A percentile compares a stretch with the other conserved stretches of the same genome.
Conservation (phyloP, 2,888 invertebrate species). For the Megaustenia siamemsis region DNA sequence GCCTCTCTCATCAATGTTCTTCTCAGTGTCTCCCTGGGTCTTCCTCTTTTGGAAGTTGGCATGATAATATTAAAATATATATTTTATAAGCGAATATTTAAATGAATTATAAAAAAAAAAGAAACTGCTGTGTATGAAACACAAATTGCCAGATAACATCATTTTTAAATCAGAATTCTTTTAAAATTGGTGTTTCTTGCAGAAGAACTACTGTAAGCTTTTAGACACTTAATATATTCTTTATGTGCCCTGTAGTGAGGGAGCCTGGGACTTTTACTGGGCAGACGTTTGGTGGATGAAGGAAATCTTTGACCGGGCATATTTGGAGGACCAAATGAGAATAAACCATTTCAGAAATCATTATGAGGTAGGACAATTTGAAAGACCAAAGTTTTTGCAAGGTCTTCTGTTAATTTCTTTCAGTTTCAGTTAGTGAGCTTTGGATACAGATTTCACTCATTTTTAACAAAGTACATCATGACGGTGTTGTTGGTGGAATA, state of each 20-base stretch:
- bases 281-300: constrained; percentile 83
- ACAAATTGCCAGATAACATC: neutral
- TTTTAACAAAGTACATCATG: no score
- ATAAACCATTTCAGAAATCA: constrained; percentile 85
- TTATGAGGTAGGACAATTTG: constrained; percentile 80
- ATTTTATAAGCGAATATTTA: no score
- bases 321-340: constrained; percentile 81
- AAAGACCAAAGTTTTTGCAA: neutral
- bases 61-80: no score
- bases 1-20: no score
- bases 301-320: constrained; percentile 81
- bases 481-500: no score
- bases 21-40: no score
- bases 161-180: neutral
- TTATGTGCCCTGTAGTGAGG: constrained; percentile 41
- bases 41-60: no score
- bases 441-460: no score
- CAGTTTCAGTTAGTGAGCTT: neutral
- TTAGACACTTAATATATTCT: constrained; percentile 1
- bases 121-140: constrained; percentile 41
- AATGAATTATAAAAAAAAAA: no score
- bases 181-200: neutral
- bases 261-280: constrained; percentile 84
- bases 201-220: neutral
- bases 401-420: neutral